Evolutionary conservation across 2,797 vertebrate species (phyloP).

Genomic region (Myiothlypis coronata): DNA sequence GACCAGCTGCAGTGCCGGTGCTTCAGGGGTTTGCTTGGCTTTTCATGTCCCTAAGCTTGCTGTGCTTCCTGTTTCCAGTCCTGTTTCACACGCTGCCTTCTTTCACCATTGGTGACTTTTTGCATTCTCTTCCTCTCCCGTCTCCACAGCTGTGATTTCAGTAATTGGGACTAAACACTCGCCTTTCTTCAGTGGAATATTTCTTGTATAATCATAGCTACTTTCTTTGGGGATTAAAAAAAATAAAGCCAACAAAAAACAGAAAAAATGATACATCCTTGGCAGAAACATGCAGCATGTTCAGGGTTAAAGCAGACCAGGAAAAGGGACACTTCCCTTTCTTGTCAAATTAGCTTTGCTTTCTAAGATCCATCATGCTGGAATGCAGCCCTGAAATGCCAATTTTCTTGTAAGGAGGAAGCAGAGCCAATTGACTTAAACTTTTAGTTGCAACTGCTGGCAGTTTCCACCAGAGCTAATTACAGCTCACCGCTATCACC

Average conservation of each 20-base stretch:
- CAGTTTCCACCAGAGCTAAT: constrained; percentile 53
- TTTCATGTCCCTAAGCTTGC: accelerated
- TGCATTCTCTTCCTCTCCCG: neutral
- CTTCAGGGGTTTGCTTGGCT: neutral
- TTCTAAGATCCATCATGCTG: constrained; percentile 29
- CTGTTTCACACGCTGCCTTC: neutral
- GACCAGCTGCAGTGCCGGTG: neutral
- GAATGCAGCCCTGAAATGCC: constrained; percentile 22
- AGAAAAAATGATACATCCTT: neutral
- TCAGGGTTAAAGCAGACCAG: constrained; percentile 29
- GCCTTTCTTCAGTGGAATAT: neutral
- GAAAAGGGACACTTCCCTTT: constrained; percentile 36
- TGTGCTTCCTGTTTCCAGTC: neutral
- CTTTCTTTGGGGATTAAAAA: neutral
- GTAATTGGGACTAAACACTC: neutral
- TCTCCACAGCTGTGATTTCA: neutral
- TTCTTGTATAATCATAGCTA: neutral
- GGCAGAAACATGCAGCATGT: neutral
- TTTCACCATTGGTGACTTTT: neutral
- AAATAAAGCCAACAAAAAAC: neutral
- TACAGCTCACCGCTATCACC: constrained; percentile 9
- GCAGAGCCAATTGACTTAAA: constrained; percentile 57
- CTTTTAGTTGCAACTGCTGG: constrained; percentile 29
- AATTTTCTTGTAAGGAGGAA: constrained; percentile 45
- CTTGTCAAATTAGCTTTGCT: constrained; percentile 41